These are phyloP conservation scores for Apamea monoglypha DNA, from an alignment of 2,888 invertebrate species.

Conservation along the genomic window DNA sequence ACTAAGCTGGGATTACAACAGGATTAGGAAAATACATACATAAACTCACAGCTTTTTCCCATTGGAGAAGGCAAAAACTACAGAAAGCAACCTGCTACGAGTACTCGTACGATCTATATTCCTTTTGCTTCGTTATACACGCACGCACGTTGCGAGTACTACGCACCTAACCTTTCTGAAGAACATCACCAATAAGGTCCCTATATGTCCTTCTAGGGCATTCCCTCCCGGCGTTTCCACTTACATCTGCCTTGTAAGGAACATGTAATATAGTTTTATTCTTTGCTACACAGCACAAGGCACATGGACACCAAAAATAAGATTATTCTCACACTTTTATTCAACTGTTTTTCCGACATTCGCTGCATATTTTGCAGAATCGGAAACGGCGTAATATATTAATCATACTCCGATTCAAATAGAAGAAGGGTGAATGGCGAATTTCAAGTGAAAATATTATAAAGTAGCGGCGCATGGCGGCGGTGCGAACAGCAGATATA, in stretches of 20 bases:
- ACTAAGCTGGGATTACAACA: conserved; percentile 3
- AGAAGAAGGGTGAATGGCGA: conserved; percentile 41
- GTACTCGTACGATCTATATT: no score
- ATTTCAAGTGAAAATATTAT: conserved; percentile 62
- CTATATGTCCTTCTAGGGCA: background rate
- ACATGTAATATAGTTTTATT: conserved; percentile 8
- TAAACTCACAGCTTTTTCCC: background rate
- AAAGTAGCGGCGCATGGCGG: conserved; percentile 57
- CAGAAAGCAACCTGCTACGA: background rate
- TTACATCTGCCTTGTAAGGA: background rate
- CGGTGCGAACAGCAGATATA: conserved; percentile 70
- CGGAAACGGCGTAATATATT: conserved; percentile 34
- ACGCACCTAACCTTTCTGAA: background rate
- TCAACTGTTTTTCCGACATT: conserved; percentile 9
- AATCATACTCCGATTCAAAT: conserved; percentile 48
- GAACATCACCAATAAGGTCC: background rate
- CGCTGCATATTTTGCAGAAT: conserved; percentile 30
- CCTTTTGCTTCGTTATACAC: background rate
- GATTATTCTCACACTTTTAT: background rate
- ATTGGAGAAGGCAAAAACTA: background rate
- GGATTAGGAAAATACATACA: background rate
- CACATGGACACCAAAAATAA: no score
- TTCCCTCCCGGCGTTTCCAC: background rate
- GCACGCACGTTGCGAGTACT: background rate
- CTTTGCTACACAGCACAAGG: background rate